Percentiles rank a stretch among this genome's conserved stretches.
phyloP scores from a whole-genome alignment of 2,113 vertebrate species.

The Carassius gibelio region DNA sequence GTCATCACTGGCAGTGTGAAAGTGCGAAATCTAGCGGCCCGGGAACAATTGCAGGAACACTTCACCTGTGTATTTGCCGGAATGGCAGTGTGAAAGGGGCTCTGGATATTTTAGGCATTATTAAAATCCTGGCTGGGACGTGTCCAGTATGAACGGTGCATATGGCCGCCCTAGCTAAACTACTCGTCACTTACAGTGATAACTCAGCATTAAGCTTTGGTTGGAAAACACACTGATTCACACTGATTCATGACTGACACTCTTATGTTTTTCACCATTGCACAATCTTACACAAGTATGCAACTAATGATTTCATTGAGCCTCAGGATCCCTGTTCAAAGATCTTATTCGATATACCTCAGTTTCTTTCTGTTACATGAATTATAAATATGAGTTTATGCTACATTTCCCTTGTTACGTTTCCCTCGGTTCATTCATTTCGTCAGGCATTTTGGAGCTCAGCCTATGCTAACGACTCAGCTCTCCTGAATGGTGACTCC shows the following conservation, averaged over 20 bases:
- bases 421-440: slow-evolving; percentile 1
- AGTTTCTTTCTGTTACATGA: slow-evolving; percentile 1
- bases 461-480: slow-evolving; percentile 46
- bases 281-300: neutral
- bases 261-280: neutral
- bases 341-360: neutral
- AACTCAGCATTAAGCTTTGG: neutral
- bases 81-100: too few species aligned
- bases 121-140: too few species aligned
- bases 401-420: slow-evolving; percentile 12
- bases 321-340: slow-evolving; percentile 28
- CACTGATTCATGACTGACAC: neutral
- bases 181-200: too few species aligned
- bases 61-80: too few species aligned
- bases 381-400: slow-evolving; percentile 40
- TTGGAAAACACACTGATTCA: neutral
- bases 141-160: too few species aligned
- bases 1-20: too few species aligned
- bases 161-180: too few species aligned
- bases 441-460: slow-evolving; percentile 45
- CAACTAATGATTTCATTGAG: neutral
- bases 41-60: too few species aligned
- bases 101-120: too few species aligned
- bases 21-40: too few species aligned
- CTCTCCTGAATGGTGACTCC: slow-evolving; percentile 37